These are phyloP conservation scores for Vanessa atalanta DNA, from an alignment of 1,140 invertebrate genomes.

Conservation along the genomic window DNA sequence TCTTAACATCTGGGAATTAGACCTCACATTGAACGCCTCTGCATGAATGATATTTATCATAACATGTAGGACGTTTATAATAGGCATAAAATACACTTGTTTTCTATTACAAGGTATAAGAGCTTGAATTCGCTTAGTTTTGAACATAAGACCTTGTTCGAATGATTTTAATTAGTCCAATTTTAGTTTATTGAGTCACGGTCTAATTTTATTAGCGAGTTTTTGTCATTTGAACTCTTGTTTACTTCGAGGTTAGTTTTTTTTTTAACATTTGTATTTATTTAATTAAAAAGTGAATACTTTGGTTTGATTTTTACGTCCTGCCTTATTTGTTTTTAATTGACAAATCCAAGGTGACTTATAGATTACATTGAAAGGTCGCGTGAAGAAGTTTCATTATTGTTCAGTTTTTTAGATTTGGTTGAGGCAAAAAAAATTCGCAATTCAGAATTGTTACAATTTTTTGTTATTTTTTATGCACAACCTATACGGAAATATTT, in stretches of 20 bases:
- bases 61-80: constrained; percentile 20
- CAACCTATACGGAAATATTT: too few relatives aligned
- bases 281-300: not conserved
- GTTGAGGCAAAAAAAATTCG: too few relatives aligned
- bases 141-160: constrained; percentile 17
- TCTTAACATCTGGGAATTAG: not conserved
- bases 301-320: not conserved
- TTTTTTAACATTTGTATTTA: not conserved
- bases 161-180: constrained; percentile 32
- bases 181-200: constrained; percentile 29
- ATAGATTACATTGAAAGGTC: not conserved
- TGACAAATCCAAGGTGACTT: not conserved
- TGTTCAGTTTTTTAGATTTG: too few relatives aligned
- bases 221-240: constrained; percentile 26
- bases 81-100: not conserved
- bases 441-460: too few relatives aligned
- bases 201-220: constrained; percentile 17
- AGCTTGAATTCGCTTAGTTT: constrained; percentile 12
- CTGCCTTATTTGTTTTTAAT: not conserved
- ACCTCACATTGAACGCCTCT: constrained; percentile 18
- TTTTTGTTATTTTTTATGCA: too few relatives aligned
- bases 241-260: constrained; percentile 18
- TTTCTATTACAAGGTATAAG: constrained; percentile 9
- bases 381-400: not conserved
- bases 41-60: constrained; percentile 13